Conservation (phyloP, 2,797 vertebrate species). For the Arrhamphus sclerolepis region DNA sequence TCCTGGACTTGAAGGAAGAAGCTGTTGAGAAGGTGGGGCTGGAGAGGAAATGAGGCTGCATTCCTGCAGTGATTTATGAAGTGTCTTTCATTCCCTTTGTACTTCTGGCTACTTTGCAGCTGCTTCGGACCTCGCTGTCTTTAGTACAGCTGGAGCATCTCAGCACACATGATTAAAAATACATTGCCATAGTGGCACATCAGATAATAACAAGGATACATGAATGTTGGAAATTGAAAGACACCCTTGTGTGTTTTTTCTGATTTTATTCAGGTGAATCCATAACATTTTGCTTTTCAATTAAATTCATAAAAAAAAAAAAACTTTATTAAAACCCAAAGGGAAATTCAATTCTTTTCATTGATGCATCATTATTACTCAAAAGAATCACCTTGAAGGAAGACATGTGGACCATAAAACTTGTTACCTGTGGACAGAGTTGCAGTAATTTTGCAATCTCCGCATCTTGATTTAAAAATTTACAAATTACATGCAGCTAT, state of each 20-base stretch:
- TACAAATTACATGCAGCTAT: no score
- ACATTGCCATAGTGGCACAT: neutral
- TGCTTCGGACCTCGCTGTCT: slow-evolving; percentile 40
- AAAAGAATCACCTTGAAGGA: slow-evolving; percentile 2
- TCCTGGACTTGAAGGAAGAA: slow-evolving; percentile 52
- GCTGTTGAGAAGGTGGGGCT: slow-evolving; percentile 62
- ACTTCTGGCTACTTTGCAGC: slow-evolving; percentile 47
- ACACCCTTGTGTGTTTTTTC: neutral
- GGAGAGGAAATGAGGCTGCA: slow-evolving; percentile 69
- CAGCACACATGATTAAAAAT: no score
- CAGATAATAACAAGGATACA: neutral
- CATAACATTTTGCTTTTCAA: neutral
- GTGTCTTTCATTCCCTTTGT: slow-evolving; percentile 57
- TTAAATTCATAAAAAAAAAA: no score
- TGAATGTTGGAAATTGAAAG: slow-evolving; percentile 9
- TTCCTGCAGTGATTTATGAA: slow-evolving; percentile 75
- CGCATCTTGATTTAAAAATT: no score
- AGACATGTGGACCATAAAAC: slow-evolving; percentile 9
- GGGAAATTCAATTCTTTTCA: no score
- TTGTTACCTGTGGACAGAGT: neutral
- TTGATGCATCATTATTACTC: slow-evolving; percentile 20
- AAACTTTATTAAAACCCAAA: no score
- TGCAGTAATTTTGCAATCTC: no score
- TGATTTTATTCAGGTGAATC: neutral
- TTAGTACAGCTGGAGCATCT: slow-evolving; percentile 10